A percentile compares a stretch with the other conserved stretches of the same genome.
Evolutionary conservation across 1,140 invertebrate genomes (phyloP).

Genomic region (Bombus sibiricus): DNA sequence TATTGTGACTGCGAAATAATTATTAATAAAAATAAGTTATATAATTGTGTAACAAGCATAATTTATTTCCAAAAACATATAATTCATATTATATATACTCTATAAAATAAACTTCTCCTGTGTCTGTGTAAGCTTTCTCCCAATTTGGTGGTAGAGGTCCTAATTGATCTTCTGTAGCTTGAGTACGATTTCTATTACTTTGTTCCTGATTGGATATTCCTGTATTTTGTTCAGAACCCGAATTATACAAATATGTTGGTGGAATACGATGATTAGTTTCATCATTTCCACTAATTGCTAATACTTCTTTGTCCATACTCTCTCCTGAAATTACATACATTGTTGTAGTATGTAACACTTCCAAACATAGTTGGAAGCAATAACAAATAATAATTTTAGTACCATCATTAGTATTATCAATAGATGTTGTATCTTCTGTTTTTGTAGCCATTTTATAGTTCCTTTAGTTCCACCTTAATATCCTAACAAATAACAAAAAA

Average conservation of each 20-base stretch:
- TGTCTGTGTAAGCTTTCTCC: conserved; percentile 98
- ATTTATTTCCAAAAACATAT: neutral
- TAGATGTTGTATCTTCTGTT: conserved; percentile 76
- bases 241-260: conserved; percentile 79
- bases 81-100: conserved; percentile 88
- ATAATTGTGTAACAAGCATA: neutral
- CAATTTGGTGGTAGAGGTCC: conserved; percentile 97
- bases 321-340: conserved; percentile 54
- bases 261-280: conserved; percentile 76
- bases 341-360: neutral
- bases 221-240: conserved; percentile 72
- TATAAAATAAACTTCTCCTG: conserved; percentile 98
- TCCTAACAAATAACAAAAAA: conserved; percentile 54
- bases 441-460: conserved; percentile 76
- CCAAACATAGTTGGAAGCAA: neutral
- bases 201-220: conserved; percentile 70
- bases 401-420: conserved; percentile 80
- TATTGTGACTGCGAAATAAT: conserved; percentile 89
- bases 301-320: conserved; percentile 74
- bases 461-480: conserved; percentile 57
- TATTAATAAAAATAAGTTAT: neutral
- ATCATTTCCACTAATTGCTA: conserved; percentile 72
- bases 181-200: conserved; percentile 68
- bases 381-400: conserved; percentile 8
- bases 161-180: conserved; percentile 84